Base-by-base conservation (phyloP, 2,888 invertebrate genomes). In the Tridacna crocea region DNA sequence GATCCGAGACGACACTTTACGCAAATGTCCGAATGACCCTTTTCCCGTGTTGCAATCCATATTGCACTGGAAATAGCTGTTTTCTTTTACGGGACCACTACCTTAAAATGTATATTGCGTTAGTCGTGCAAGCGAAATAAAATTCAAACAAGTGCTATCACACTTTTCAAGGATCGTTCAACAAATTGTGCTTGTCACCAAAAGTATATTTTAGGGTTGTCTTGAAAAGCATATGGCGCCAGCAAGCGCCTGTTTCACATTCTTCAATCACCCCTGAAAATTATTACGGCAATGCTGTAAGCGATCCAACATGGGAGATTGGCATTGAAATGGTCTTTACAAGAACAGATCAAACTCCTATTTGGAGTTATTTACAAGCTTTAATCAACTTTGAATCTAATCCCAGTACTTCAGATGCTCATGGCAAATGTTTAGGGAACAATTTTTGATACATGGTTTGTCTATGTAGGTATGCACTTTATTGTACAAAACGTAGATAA, bases 311-410 rank as follows among this genome's bases (percentile, higher is more conserved):
- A 22, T 70, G 48, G 51, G 22, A 12, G n/a, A 15, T 46, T 15
- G 48, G 12, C 46, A n/a, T 47, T 48, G 51, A 11, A 51, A 70
- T 47, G 46, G 51, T 51, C 22, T 51, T 51, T 70, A 70, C 13
- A 22, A 22, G 70, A 70, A 47, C 19, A 70, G 51, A 70, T 70
- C 70, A 70, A 70, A 70, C 48, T 26, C 47, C 70, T 51, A 70
- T 70, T 48, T 26, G 51, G 70, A 70, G 24, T 70, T 70, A 84
- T 84, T 82, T 84, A 84, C 72, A 82, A 75, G 84, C 81, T 79
- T 84, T 84, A 81, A 84, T 84, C 68, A 84, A 79, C 79, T 84
- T 81, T 58, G 76, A 74, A 61, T 63, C 13, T 76, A 81, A 70
- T 77, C 79, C 75, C 15, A n/a, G 27, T 58, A 73, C 81, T 75